Base-by-base conservation (phyloP, 2,113 vertebrate species). In the Nothocercus nigrocapillus region DNA sequence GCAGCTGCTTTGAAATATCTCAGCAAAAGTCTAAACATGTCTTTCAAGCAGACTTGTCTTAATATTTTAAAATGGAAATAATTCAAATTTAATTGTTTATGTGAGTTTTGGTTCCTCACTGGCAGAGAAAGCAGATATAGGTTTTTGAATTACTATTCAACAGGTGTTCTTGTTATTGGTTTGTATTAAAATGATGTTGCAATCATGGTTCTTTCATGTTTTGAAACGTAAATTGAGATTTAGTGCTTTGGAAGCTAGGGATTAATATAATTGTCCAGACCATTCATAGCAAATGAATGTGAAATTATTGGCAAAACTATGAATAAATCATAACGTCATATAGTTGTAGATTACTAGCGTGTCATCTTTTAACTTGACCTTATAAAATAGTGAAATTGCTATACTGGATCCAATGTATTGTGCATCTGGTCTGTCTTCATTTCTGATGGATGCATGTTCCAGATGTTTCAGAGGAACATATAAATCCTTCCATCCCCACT, bases 51-150 rank as follows among this genome's bases (percentile, higher is more conserved):
- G 30, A 58, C 36, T 93, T 24, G 1, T 8, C 25, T 93, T 88
- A 67, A 97, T 93, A 73, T 86, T 91, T 82, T 93, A 91, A 92
- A 95, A 89, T 58, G 22, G 28, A 44, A 38, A 53, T 80, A 68
- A 89, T 89, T 92, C 86, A 94, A 94, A 67, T 30, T 30, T 81
- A 88, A 93, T 88, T 94, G 72, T 81, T 95, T 95, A 22, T 86
- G 59, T 69, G 54, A 87, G 40, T 82, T 66, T 89, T 64, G 80
- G 18, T 67, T 85, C 9, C 2, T 79, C 93, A 89, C 76, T 85
- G 75, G 17, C 14, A 82, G 64, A 87, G 66, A 84, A 91, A 93
- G 63, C 79, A 80, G n/a, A 72, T 62, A 84, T 21, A 22, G 19
- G 61, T 86, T 79, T 93, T 84, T 75, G 69, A 32, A 24, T 82